These are phyloP conservation scores for Cephalopachus bancanus DNA, from an alignment of 2,797 vertebrate genomes.

Conservation along the genomic window DNA sequence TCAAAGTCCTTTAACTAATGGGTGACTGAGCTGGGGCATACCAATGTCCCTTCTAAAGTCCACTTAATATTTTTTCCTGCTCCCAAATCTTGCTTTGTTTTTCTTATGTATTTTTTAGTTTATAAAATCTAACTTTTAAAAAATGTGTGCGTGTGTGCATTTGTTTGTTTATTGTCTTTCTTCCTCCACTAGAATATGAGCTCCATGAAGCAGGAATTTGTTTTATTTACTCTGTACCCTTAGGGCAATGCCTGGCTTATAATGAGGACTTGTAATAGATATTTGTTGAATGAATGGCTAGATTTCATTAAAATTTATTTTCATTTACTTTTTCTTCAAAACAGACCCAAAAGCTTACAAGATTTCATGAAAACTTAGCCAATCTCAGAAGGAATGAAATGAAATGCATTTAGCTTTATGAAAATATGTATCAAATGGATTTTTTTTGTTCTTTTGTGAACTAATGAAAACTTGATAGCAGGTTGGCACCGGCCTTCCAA, in stretches of 20 bases:
- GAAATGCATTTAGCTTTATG: constrained; percentile 51
- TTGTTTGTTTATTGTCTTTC: neutral
- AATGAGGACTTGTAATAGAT: neutral
- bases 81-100: constrained; percentile 1
- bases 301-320: neutral
- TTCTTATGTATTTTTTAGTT: neutral
- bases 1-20: neutral
- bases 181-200: constrained; percentile 4
- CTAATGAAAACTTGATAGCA: constrained; percentile 24
- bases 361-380: constrained; percentile 18
- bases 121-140: neutral
- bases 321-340: too few species aligned
- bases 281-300: constrained; percentile 40
- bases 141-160: neutral
- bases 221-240: constrained; percentile 14
- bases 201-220: constrained; percentile 19
- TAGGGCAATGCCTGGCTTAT: neutral
- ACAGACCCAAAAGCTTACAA: neutral
- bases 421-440: constrained; percentile 43
- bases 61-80: constrained; percentile 6
- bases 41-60: fast-evolving
- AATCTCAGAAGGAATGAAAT: constrained; percentile 2
- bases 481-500: constrained; percentile 15
- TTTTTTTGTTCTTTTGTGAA: constrained; percentile 36
- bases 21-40: neutral